Conservation (phyloP, 92 coral and sea anemone species). For the Phenganax stokvisi region DNA sequence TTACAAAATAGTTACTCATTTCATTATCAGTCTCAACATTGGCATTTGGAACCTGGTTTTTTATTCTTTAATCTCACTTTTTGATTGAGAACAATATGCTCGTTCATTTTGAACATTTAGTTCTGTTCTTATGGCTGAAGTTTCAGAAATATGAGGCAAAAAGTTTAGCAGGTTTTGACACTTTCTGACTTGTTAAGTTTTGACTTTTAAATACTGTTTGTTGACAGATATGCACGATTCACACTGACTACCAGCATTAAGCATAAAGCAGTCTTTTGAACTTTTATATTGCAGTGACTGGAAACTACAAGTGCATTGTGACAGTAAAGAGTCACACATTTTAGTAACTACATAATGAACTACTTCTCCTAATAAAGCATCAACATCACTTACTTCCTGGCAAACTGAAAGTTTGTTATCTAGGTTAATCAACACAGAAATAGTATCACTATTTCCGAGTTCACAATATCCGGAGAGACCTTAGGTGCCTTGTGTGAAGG, state of each 20-base stretch:
- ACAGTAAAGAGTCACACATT: conserved; percentile 42
- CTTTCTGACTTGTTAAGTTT: neutral
- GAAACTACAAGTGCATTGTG: neutral
- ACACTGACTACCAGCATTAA: conserved; percentile 1
- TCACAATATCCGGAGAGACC: conserved; percentile 28
- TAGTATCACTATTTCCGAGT: conserved; percentile 28
- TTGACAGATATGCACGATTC: conserved; percentile 5
- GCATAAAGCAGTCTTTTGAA: conserved; percentile 4
- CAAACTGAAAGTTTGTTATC: conserved; percentile 38
- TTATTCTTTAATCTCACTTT: too few relatives aligned
- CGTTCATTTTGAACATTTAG: too few relatives aligned
- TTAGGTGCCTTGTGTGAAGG: conserved; percentile 25
- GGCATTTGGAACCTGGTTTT: too few relatives aligned
- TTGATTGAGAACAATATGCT: too few relatives aligned
- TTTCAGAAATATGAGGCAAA: neutral
- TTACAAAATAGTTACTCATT: too few relatives aligned
- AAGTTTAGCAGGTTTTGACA: conserved; percentile 5
- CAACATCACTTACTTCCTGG: conserved; percentile 45
- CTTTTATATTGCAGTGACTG: neutral
- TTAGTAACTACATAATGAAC: conserved; percentile 48
- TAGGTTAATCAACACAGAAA: conserved; percentile 30
- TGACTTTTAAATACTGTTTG: neutral
- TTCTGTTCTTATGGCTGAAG: neutral
- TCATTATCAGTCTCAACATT: too few relatives aligned
- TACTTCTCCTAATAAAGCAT: conserved; percentile 37